phyloP scores from a whole-genome alignment of 2,797 vertebrate species.

The Urocyon cinereoargenteus region DNA sequence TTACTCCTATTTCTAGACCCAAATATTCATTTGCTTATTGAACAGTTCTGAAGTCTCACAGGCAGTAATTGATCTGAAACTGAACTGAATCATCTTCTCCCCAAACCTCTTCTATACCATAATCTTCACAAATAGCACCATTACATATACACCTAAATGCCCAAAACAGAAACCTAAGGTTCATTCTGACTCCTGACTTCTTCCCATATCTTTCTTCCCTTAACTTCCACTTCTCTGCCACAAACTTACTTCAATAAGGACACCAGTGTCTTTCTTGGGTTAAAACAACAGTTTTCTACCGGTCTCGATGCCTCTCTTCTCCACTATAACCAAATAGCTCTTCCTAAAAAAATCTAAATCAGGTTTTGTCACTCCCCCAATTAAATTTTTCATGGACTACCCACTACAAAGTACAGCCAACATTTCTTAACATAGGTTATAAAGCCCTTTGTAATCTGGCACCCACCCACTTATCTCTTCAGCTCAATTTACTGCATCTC shows the following conservation, averaged over 20 bases:
- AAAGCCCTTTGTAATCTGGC: constrained; percentile 1
- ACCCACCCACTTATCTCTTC: neutral
- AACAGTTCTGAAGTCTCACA: constrained; percentile 28
- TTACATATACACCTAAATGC: neutral
- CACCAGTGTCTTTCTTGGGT: neutral
- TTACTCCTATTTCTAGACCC: constrained; percentile 31
- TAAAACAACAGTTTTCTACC: neutral
- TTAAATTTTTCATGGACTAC: constrained; percentile 27
- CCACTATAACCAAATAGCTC: neutral
- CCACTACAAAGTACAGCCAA: constrained; percentile 26
- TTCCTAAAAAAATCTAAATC: neutral
- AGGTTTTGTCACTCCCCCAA: neutral
- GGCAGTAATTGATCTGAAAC: neutral
- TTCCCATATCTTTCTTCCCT: constrained; percentile 8
- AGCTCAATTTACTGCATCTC: neutral
- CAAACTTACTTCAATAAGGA: constrained; percentile 17
- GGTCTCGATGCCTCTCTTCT: neutral
- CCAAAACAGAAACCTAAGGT: constrained; percentile 22
- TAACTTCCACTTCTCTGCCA: constrained; percentile 16
- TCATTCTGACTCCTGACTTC: constrained; percentile 41
- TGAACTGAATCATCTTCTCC: constrained; percentile 29
- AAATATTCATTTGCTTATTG: constrained; percentile 35
- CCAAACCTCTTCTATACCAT: neutral
- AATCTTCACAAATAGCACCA: constrained; percentile 8
- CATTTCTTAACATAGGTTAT: neutral